These are phyloP conservation scores for Arrhopalites spinosus DNA, from an alignment of 2,888 invertebrate genomes.

Conservation along the genomic window DNA sequence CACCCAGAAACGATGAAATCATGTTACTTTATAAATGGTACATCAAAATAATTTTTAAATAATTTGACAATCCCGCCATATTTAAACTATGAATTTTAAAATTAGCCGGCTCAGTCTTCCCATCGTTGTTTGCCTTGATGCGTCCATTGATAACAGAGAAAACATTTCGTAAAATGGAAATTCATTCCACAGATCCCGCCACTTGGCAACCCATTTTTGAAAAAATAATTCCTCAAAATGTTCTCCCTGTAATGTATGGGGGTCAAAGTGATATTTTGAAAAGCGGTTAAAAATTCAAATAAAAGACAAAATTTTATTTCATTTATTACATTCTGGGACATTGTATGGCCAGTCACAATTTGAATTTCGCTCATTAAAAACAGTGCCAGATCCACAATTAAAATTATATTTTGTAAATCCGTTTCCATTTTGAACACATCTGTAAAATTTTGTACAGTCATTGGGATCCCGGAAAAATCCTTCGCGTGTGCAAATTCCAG, in stretches of 20 bases:
- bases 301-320: no score
- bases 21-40: neutral
- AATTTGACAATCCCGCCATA: no score
- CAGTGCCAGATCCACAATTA: slow-evolving; percentile 12
- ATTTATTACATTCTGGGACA: slow-evolving; percentile 10
- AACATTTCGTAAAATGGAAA: neutral
- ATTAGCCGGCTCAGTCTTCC: neutral
- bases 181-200: neutral
- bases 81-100: no score
- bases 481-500: neutral
- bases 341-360: neutral
- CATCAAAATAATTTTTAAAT: no score
- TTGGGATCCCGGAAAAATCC: slow-evolving; percentile 9
- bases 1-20: neutral
- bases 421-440: neutral
- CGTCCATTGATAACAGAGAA: neutral
- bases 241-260: neutral
- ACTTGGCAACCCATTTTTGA: no score
- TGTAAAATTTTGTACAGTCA: slow-evolving; percentile 14
- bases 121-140: neutral
- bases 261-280: neutral
- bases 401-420: neutral
- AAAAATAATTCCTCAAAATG: neutral
- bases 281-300: no score
- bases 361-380: slow-evolving; percentile 7